These are phyloP conservation scores for Lycorma delicatula DNA, from an alignment of 1,140 invertebrate species.

Conservation along the genomic window DNA sequence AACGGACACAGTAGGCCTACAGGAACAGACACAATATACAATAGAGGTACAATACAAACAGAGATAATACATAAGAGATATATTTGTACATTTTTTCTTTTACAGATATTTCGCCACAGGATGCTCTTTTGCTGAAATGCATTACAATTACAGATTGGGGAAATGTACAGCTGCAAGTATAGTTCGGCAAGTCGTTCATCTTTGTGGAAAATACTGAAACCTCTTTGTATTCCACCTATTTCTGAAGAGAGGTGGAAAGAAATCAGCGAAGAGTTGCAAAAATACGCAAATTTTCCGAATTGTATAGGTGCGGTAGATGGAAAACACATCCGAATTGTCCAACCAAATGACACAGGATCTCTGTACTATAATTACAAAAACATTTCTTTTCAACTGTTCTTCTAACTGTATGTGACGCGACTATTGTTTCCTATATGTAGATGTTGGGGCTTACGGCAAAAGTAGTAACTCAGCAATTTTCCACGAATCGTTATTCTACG, in stretches of 20 bases:
- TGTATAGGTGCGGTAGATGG: constrained; percentile 15
- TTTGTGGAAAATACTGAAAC: constrained; percentile 6
- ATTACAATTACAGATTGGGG: constrained; percentile 24
- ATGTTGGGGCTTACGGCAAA: constrained; percentile 13
- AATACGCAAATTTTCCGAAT: constrained; percentile 36
- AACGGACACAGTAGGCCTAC: no score
- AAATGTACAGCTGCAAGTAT: no score
- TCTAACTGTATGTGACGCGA: constrained; percentile 2
- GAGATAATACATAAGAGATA: no score
- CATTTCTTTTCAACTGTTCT: constrained; percentile 27
- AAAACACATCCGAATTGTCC: constrained; percentile 10
- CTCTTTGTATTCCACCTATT: constrained; percentile 3
- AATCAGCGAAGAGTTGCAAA: no score
- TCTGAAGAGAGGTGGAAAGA: constrained; percentile 7
- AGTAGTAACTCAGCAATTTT: constrained; percentile 13
- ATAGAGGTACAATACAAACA: no score
- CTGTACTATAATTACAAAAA: constrained; percentile 41
- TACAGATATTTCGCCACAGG: constrained; percentile 27
- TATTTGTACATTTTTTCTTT: constrained; percentile 21
- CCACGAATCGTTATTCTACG: constrained; percentile 8
- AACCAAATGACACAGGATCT: constrained; percentile 29
- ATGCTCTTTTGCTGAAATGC: constrained; percentile 24
- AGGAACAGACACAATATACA: no score
- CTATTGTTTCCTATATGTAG: neutral
- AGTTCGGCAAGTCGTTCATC: constrained; percentile 4